Evolutionary conservation across 2,113 vertebrate genomes (phyloP).

Genomic region (Acanthochromis polyacanthus): DNA sequence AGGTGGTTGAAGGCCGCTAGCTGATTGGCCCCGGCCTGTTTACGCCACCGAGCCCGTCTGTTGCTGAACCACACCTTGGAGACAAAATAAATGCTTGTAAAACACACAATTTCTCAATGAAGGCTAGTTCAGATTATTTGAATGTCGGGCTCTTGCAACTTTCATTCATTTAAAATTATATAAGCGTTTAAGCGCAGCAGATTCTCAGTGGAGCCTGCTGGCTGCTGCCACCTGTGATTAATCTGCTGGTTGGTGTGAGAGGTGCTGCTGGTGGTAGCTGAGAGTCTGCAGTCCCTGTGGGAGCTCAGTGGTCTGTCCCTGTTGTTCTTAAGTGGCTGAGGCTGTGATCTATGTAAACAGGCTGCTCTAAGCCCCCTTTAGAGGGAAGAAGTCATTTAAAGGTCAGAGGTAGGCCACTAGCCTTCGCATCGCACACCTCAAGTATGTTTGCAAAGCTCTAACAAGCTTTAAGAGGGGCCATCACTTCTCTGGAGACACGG

Average conservation of each 20-base stretch:
- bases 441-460: slow-evolving; percentile 70
- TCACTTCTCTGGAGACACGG: slow-evolving; percentile 7
- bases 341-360: slow-evolving; percentile 85
- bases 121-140: not conserved
- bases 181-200: not conserved
- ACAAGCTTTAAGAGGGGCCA: slow-evolving; percentile 37
- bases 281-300: slow-evolving; percentile 61
- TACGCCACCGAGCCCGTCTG: slow-evolving; percentile 96
- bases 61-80: slow-evolving; percentile 98
- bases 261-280: slow-evolving; percentile 20
- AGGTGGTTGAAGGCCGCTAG: slow-evolving; percentile 98
- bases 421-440: slow-evolving; percentile 61
- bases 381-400: slow-evolving; percentile 74
- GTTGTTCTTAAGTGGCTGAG: slow-evolving; percentile 82
- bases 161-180: not conserved
- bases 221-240: slow-evolving; percentile 62
- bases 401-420: slow-evolving; percentile 78
- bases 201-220: not conserved
- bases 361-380: slow-evolving; percentile 74
- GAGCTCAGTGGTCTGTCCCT: slow-evolving; percentile 70
- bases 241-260: slow-evolving; percentile 52
- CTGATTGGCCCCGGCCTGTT: slow-evolving; percentile 98
- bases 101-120: slow-evolving; percentile 3
- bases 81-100: not conserved
- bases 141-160: not conserved